Evolutionary conservation across 1,140 invertebrate species (phyloP), one percentile per base, ranked within the genome.

Genomic region (Megathymus violae): DNA sequence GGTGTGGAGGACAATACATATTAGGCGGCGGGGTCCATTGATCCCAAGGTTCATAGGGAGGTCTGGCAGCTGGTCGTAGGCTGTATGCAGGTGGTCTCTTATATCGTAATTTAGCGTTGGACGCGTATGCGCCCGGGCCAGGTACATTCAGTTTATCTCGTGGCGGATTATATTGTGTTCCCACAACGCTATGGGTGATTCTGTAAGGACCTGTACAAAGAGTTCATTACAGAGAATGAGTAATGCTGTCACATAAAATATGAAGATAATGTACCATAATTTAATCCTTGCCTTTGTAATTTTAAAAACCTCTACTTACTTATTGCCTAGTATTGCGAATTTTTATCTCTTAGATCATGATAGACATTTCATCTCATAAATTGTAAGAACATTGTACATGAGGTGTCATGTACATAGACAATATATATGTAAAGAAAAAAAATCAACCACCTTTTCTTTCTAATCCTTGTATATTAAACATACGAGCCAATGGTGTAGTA

Each of bases 11-110:
- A 22, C 68, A 77, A 40, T 89, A 89, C 82, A 89, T 82, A 61
- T 89, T 89, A 7, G 86, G 84, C n/a, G 84, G 75, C 0, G 82
- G 79, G 0, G 82, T 85, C 86, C 86, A 89, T 64, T 69, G 62
- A 13, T 87, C 82, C 66, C 71, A 80, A 0, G 79, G 60, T 44
- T 79, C 64, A 34, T 80, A 82, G 0, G 68, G 69, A 1, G 78
- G 76, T 22, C 50, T 66, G 0, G 83, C 78, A 5, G 74, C 60
- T 2, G 68, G 71, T 13, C 74, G 54, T 36, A 82, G 63, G 1
- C 65, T 69, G 56, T 81, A 89, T 0, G 78, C 71, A 0, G 86
- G 86, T 0, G 76, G 60, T 4, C 64, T 67, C 15, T 82, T 85
- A 44, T 68, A 75, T 1, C 44, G 48, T 0, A 60, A 11, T 1